Evolutionary conservation across 2,797 vertebrate species (phyloP).

Genomic region (Carapus acus): DNA sequence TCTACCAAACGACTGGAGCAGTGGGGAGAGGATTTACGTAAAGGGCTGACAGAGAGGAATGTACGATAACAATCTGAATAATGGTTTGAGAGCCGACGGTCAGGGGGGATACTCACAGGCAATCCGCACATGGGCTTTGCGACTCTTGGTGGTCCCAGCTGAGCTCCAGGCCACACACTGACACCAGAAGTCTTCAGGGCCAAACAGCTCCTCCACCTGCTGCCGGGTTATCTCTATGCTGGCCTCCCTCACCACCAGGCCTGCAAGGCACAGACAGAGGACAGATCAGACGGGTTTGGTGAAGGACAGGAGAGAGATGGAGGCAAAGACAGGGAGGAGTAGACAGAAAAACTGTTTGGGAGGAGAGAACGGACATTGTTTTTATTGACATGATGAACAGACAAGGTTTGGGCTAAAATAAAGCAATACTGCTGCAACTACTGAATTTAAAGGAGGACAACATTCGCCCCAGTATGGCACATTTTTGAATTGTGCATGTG

Average conservation of each 20-base stretch:
- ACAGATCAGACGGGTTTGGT: too few species aligned
- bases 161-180: conserved; percentile 99
- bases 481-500: conserved; percentile 12
- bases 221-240: conserved; percentile 98
- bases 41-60: conserved; percentile 16
- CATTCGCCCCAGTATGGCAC: conserved; percentile 16
- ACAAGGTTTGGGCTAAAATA: conserved; percentile 3
- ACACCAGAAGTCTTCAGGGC: conserved; percentile 98
- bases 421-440: background rate
- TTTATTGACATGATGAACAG: background rate
- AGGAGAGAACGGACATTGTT: background rate
- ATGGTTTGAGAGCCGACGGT: conserved; percentile 16
- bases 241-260: conserved; percentile 93
- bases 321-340: background rate
- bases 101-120: conserved; percentile 82
- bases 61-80: conserved; percentile 40
- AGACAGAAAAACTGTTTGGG: background rate
- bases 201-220: conserved; percentile 97
- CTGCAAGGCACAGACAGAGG: conserved; percentile 60
- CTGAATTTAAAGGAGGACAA: conserved; percentile 22
- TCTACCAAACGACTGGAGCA: conserved; percentile 31
- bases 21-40: conserved; percentile 49
- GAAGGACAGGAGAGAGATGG: conserved; percentile 8
- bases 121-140: conserved; percentile 93
- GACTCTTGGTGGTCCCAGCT: conserved; percentile 94